These are phyloP conservation scores for Acronicta alni DNA, from an alignment of 2,888 invertebrate species.

Conservation along the genomic window DNA sequence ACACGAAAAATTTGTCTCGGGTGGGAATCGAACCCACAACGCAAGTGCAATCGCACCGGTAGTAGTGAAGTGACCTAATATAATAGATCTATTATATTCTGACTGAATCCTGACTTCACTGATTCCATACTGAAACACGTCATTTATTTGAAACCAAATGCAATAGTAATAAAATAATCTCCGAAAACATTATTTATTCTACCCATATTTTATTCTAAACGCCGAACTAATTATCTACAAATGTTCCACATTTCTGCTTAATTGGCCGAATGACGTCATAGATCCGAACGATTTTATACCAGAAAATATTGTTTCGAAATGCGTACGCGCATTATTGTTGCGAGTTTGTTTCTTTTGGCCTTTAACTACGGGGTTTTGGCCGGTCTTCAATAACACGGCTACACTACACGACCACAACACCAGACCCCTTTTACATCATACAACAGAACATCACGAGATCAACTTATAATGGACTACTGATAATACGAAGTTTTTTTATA, in stretches of 20 bases:
- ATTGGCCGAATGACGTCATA: conserved; percentile 28
- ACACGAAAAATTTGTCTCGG: no score
- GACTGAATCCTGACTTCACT: no score
- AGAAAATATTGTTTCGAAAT: conserved; percentile 52
- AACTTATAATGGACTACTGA: conserved; percentile 34
- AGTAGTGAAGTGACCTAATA: no score
- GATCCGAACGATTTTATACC: conserved; percentile 29
- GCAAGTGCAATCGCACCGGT: no score
- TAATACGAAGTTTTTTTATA: conserved; percentile 33
- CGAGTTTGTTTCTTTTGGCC: conserved; percentile 69
- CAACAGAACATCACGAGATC: conserved; percentile 28
- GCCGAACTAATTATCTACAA: conserved; percentile 11
- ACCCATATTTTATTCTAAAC: conserved; percentile 2
- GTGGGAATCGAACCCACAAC: no score
- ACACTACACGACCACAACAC: conserved; percentile 30
- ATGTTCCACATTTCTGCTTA: conserved; percentile 26
- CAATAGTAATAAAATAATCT: conserved; percentile 3
- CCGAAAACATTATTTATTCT: neutral
- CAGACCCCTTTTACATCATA: conserved; percentile 21
- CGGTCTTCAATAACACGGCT: conserved; percentile 67
- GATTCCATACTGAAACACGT: neutral
- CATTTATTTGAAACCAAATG: conserved; percentile 5
- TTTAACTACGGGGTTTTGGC: conserved; percentile 65
- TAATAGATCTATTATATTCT: no score
- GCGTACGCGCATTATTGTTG: conserved; percentile 45